phyloP scores from a whole-genome alignment of 30 jellyfish, hydroid and myxozoan species.

The Cassiopea xamachana region DNA sequence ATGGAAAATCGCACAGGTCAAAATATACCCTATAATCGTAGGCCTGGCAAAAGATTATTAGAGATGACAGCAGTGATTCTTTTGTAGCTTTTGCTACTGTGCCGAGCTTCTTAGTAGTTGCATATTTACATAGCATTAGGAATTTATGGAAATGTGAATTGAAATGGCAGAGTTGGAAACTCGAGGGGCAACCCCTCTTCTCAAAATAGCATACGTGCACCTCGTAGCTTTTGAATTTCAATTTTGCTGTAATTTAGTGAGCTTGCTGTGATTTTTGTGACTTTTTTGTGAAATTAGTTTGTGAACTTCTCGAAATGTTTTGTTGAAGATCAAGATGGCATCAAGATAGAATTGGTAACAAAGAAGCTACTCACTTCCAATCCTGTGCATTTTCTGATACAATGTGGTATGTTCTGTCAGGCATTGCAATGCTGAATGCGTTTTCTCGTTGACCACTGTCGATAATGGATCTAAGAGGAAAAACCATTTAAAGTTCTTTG shows the following conservation, averaged over 20 bases:
- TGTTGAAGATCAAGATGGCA: not conserved
- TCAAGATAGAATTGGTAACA: not conserved
- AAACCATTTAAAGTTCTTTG: not conserved
- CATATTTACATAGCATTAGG: not conserved
- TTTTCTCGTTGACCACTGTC: conserved; percentile 99
- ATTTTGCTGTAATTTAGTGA: no score
- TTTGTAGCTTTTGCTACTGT: not conserved
- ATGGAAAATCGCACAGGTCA: not conserved
- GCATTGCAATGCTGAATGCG: conserved; percentile 96
- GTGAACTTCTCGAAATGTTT: not conserved
- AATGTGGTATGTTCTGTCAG: conserved; percentile 93
- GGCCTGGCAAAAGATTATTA: not conserved
- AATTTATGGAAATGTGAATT: no score
- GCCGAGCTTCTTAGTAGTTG: not conserved
- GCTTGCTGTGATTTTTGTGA: no score
- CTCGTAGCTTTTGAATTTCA: no score
- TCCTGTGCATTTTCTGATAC: conserved; percentile 94
- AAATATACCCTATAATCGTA: not conserved
- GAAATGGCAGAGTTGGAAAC: no score
- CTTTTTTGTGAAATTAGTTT: no score
- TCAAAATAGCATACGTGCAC: no score
- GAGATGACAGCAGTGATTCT: not conserved
- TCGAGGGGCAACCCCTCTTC: no score
- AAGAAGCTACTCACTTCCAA: conserved; percentile 85
- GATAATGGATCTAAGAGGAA: conserved; percentile 62